Evolutionary conservation across 2,113 vertebrate species (phyloP).

Genomic region (Garra rufa): DNA sequence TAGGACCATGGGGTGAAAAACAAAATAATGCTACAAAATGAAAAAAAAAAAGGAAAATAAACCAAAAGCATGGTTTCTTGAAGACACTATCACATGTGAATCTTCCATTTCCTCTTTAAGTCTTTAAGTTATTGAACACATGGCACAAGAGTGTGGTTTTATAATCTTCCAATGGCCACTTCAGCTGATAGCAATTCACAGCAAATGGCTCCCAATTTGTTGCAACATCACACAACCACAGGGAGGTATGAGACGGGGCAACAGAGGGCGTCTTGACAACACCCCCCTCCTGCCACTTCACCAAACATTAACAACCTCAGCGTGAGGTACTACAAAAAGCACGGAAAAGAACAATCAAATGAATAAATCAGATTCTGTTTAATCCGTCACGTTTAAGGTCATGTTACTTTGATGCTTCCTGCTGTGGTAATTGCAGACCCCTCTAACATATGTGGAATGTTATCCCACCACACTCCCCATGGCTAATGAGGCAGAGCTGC

Average conservation of each 20-base stretch:
- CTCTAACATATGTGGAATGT: constrained; percentile 16
- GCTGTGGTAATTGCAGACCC: constrained; percentile 48
- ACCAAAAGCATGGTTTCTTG: neutral
- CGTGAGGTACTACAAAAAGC: neutral
- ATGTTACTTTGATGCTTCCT: constrained; percentile 52
- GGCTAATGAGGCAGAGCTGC: constrained; percentile 46
- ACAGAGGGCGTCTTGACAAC: neutral
- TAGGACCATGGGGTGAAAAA: neutral
- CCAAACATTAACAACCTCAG: constrained; percentile 31
- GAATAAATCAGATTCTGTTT: constrained; percentile 50
- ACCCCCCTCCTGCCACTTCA: neutral
- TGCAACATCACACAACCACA: neutral
- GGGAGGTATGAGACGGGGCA: neutral
- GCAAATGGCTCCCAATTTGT: constrained; percentile 18
- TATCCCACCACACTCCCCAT: constrained; percentile 24
- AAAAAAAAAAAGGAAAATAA: neutral
- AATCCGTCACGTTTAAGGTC: constrained; percentile 52
- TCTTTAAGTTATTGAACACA: constrained; percentile 30
- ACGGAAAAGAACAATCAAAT: constrained; percentile 30
- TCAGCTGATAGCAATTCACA: constrained; percentile 35
- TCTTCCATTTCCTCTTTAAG: neutral
- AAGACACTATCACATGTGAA: neutral
- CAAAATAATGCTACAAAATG: neutral
- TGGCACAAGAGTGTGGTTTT: neutral
- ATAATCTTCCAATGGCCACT: constrained; percentile 35